These are phyloP conservation scores for Chloroceryle inda DNA, from an alignment of 2,797 vertebrate species.

Conservation along the genomic window DNA sequence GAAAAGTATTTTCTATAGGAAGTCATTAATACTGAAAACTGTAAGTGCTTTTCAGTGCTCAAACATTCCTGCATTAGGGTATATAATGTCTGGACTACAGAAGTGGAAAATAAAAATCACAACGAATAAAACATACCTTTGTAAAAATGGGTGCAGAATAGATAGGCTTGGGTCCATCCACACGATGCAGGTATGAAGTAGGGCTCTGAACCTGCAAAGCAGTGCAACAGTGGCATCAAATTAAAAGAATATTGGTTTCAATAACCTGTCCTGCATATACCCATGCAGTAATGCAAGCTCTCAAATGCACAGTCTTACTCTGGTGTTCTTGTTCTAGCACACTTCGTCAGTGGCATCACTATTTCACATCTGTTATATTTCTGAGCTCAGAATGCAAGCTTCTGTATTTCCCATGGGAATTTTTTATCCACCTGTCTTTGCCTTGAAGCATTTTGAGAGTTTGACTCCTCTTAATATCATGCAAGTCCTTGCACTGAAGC, in stretches of 20 bases:
- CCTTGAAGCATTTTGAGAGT: slow-evolving; percentile 32
- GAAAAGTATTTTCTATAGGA: background rate
- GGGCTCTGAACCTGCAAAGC: slow-evolving; percentile 89
- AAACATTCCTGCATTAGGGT: background rate
- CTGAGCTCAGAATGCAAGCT: slow-evolving; percentile 32
- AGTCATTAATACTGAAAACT: background rate
- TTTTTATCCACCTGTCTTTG: slow-evolving; percentile 12
- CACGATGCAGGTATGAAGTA: slow-evolving; percentile 81
- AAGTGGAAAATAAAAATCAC: background rate
- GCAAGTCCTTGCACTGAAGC: background rate
- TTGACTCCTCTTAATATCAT: background rate
- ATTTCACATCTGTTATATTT: slow-evolving; percentile 26
- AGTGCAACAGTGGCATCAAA: slow-evolving; percentile 26
- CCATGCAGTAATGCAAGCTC: background rate
- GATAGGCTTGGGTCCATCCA: slow-evolving; percentile 78
- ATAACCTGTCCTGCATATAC: fast-evolving
- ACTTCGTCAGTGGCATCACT: background rate
- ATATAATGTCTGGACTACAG: background rate
- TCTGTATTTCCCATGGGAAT: background rate
- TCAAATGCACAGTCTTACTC: background rate
- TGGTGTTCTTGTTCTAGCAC: background rate
- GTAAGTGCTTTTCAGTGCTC: background rate
- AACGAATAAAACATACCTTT: slow-evolving; percentile 84
- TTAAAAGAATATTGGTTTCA: background rate
- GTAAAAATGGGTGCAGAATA: slow-evolving; percentile 87